Conservation (phyloP, 2,888 invertebrate species). For the Steinernema carpocapsae region DNA sequence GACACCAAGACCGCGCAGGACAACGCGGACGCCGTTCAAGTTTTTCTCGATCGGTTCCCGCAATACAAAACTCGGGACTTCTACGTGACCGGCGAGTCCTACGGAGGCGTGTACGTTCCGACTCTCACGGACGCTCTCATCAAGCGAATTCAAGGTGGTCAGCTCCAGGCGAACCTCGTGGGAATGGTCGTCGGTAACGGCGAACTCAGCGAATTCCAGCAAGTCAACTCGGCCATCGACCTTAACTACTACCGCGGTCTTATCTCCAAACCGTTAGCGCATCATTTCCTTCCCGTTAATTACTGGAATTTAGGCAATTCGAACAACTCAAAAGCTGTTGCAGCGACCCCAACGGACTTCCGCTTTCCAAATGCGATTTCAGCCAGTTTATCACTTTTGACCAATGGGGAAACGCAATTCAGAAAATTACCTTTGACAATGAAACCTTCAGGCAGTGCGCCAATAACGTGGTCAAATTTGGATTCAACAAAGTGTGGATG, state of each 20-base stretch:
- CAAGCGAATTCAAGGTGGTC: slow-evolving; percentile 68
- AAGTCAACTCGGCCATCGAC: slow-evolving; percentile 52
- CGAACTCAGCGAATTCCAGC: slow-evolving; percentile 49
- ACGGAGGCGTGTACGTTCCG: slow-evolving; percentile 53
- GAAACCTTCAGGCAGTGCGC: neutral
- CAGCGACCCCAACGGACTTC: neutral
- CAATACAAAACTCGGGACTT: slow-evolving; percentile 70
- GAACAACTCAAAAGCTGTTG: neutral
- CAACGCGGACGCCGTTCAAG: slow-evolving; percentile 70
- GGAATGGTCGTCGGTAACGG: slow-evolving; percentile 63
- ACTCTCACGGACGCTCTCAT: slow-evolving; percentile 58
- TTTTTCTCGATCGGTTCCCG: slow-evolving; percentile 71
- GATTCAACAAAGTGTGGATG: neutral
- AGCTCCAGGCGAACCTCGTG: slow-evolving; percentile 53
- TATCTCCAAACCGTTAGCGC: neutral
- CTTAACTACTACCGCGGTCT: slow-evolving; percentile 50
- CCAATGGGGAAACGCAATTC: slow-evolving; percentile 36
- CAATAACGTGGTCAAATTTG: neutral
- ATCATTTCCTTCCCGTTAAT: neutral
- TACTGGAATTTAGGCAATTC: neutral
- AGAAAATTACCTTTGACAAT: neutral
- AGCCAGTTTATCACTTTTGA: slow-evolving; percentile 41
- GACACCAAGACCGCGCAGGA: slow-evolving; percentile 69
- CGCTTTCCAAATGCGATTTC: slow-evolving; percentile 24
- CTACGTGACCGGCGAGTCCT: slow-evolving; percentile 66